Conservation (phyloP, 2,888 invertebrate species). For the Caenorhabditis zanzibari region DNA sequence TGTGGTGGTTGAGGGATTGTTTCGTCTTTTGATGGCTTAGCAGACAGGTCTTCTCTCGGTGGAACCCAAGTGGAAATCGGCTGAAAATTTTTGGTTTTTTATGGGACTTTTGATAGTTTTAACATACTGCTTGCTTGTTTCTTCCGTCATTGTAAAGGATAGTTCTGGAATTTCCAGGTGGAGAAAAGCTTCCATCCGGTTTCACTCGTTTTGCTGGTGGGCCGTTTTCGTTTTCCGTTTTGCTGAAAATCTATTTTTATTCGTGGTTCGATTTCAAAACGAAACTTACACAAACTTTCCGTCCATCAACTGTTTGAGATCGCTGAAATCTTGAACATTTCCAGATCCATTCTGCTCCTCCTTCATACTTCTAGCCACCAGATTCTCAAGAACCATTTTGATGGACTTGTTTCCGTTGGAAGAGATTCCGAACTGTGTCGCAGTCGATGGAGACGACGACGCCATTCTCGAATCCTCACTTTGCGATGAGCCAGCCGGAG, state of each 20-base stretch:
- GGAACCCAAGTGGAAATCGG: constrained; percentile 65
- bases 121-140: constrained; percentile 23
- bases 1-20: constrained; percentile 16
- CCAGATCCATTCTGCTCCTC: constrained; percentile 22
- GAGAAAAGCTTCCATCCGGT: constrained; percentile 11
- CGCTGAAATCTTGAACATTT: constrained; percentile 8
- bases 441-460: constrained; percentile 37
- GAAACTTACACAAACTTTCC: constrained; percentile 8
- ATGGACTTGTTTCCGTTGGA: constrained; percentile 52
- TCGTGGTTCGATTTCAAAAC: too few species aligned
- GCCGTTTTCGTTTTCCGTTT: constrained; percentile 14
- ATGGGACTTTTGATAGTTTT: background rate
- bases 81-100: constrained; percentile 42
- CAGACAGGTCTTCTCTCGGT: constrained; percentile 57
- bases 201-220: constrained; percentile 34
- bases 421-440: background rate
- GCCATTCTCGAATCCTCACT: constrained; percentile 61
- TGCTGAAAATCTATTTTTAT: constrained; percentile 12
- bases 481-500: constrained; percentile 56
- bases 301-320: constrained; percentile 32
- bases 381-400: constrained; percentile 48
- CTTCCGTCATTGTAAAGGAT: constrained; percentile 48
- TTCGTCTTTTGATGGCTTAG: constrained; percentile 41
- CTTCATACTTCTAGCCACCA: constrained; percentile 43
- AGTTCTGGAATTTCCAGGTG: constrained; percentile 42